phyloP scores from a whole-genome alignment of 2,797 vertebrate genomes.

The Cryptoblepharus egeriae region DNA sequence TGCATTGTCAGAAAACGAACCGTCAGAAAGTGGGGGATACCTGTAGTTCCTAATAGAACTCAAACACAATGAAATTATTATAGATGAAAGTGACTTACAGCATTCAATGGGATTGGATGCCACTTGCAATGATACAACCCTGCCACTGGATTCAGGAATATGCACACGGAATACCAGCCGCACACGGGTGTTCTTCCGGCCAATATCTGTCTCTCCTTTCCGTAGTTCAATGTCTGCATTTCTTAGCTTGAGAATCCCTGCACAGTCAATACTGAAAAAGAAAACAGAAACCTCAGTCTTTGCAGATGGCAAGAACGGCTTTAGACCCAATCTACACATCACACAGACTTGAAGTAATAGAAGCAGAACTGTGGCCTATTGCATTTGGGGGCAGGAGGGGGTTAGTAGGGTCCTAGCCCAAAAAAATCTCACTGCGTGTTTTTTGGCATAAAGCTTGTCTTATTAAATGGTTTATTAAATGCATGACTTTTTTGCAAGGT shows the following conservation, averaged over 20 bases:
- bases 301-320: background rate
- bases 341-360: background rate
- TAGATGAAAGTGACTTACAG: constrained; percentile 83
- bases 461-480: no score
- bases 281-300: background rate
- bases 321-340: background rate
- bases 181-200: constrained; percentile 96
- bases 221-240: constrained; percentile 97
- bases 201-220: constrained; percentile 97
- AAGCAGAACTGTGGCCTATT: no score
- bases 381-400: no score
- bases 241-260: constrained; percentile 95
- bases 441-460: no score
- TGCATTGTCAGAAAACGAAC: no score
- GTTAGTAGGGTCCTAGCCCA: no score
- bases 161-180: constrained; percentile 94
- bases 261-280: constrained; percentile 91
- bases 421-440: no score
- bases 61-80: background rate
- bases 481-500: no score
- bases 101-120: constrained; percentile 97
- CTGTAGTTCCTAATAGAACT: background rate
- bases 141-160: constrained; percentile 89
- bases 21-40: no score
- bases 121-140: constrained; percentile 88